Evolutionary conservation across 2,113 vertebrate species (phyloP).

Genomic region (Dascyllus trimaculatus): DNA sequence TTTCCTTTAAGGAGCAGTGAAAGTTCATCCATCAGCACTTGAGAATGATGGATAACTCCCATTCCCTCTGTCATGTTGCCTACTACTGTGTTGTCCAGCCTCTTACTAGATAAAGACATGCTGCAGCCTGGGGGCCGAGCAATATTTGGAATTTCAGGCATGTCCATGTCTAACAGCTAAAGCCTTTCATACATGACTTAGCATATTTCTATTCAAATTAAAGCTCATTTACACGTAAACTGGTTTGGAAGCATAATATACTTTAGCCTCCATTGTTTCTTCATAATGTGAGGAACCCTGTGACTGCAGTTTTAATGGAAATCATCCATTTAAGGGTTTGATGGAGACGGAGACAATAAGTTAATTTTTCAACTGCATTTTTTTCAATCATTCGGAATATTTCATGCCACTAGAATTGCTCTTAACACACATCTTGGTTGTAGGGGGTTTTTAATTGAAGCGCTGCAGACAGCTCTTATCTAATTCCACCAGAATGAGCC

Average conservation of each 20-base stretch:
- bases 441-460: not conserved
- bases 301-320: slow-evolving; percentile 1
- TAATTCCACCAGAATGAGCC: not conserved
- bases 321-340: not conserved
- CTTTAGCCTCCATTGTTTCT: not conserved
- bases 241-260: not conserved
- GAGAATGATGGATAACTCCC: slow-evolving; percentile 32
- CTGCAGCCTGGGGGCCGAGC: slow-evolving; percentile 4
- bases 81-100: not conserved
- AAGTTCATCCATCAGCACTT: slow-evolving; percentile 26
- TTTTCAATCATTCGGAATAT: not conserved
- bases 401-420: not conserved
- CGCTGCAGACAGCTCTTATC: not conserved
- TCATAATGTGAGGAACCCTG: not conserved
- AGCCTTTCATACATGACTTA: not conserved
- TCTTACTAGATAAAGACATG: not conserved
- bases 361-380: not conserved
- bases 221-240: not conserved
- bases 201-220: not conserved
- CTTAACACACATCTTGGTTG: not conserved
- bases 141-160: slow-evolving; percentile 2
- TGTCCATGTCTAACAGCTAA: not conserved
- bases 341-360: not conserved
- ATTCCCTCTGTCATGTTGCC: not conserved
- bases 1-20: slow-evolving; percentile 19